A percentile compares a stretch with the other conserved stretches of the same genome.
Conservation (phyloP, 2,113 vertebrate species). For the Eulacestoma nigropectus region DNA sequence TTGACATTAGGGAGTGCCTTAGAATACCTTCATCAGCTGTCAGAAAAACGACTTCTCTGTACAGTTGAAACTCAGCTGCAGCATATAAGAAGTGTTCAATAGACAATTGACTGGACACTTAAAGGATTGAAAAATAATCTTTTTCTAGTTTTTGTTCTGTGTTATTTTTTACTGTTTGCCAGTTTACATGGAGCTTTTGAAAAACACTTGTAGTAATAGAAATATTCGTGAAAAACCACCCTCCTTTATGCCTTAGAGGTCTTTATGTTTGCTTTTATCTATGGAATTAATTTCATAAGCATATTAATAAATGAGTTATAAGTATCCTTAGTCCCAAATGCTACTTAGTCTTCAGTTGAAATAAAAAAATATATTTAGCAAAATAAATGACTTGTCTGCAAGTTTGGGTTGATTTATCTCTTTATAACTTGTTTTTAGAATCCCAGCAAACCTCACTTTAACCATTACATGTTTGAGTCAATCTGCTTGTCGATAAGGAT, state of each 20-base stretch:
- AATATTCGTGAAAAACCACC: not conserved
- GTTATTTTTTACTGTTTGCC: not conserved
- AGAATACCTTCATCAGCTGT: not conserved
- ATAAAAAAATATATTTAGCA: not conserved
- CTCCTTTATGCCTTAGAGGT: not conserved
- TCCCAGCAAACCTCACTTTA: conserved; percentile 98
- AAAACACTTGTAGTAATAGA: not conserved
- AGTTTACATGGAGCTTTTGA: not conserved
- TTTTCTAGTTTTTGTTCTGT: not conserved
- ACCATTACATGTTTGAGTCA: conserved; percentile 98
- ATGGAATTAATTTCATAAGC: not conserved
- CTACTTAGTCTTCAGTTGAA: not conserved
- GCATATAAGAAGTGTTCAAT: not conserved
- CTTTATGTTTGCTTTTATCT: not conserved
- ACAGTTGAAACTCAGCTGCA: not conserved
- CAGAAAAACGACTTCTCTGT: not conserved
- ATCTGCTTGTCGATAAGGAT: conserved; percentile 94
- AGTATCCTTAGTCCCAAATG: not conserved
- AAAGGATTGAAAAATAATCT: not conserved
- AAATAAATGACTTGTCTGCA: not conserved
- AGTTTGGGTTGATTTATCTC: not conserved
- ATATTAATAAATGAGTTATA: not conserved
- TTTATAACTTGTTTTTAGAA: conserved; percentile 77
- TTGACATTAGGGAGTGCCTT: not conserved
- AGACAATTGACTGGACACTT: not conserved